phyloP scores from a whole-genome alignment of 2,113 vertebrate species.

The Genyomyrus donnyi region DNA sequence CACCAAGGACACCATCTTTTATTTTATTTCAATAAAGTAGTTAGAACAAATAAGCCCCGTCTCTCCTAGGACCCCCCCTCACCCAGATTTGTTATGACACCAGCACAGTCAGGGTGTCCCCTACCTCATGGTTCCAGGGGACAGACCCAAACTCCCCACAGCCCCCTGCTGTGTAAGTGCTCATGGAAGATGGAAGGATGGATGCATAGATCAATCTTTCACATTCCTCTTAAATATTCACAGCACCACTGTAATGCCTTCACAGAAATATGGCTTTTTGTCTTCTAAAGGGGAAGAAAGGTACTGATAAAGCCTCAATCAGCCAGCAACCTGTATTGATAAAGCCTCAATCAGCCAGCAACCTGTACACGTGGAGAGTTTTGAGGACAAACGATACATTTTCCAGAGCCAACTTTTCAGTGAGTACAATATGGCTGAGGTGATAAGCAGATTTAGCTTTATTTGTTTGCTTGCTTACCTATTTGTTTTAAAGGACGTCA shows the following conservation, averaged over 20 bases:
- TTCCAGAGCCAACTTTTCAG: no score
- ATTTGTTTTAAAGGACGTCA: background rate
- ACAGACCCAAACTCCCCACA: background rate
- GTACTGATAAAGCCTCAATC: background rate
- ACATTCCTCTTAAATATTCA: background rate
- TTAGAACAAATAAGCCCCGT: background rate
- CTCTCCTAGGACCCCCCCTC: background rate
- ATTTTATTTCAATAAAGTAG: background rate
- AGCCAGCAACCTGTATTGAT: background rate
- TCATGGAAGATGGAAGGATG: background rate
- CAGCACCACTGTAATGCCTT: background rate
- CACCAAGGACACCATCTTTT: background rate
- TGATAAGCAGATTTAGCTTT: background rate
- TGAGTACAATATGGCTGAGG: background rate
- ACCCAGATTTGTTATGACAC: background rate
- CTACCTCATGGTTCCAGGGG: background rate
- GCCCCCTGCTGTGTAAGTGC: background rate
- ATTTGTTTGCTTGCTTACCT: background rate
- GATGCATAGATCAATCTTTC: background rate
- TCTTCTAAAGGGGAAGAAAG: background rate
- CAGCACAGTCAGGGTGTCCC: background rate
- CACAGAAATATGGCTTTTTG: background rate
- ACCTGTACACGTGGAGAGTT: background rate
- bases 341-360: background rate
- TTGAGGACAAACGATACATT: background rate